Evolutionary conservation across 2,113 vertebrate genomes (phyloP).

Genomic region (Cyprinodon brontotheroides): DNA sequence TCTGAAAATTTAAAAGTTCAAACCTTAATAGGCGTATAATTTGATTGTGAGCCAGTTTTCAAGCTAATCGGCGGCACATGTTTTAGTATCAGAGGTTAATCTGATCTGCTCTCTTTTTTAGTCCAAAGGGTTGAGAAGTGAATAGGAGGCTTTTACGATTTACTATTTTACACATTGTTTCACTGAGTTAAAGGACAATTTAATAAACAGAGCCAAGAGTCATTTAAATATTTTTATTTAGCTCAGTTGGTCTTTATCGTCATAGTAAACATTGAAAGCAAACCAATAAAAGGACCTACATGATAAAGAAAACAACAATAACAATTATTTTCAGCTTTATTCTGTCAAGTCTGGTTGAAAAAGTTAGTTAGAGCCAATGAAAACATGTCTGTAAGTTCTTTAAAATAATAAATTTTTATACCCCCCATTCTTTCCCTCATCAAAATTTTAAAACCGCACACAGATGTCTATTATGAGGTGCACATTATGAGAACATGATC

Average conservation of each 20-base stretch:
- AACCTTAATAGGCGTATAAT: not conserved
- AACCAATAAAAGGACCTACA: not conserved
- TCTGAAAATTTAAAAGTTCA: not conserved
- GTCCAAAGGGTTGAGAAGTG: conserved; percentile 6
- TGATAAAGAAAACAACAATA: not conserved
- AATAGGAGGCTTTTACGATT: not conserved
- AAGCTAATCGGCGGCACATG: conserved; percentile 41
- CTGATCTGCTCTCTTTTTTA: not conserved
- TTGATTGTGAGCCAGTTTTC: conserved; percentile 2
- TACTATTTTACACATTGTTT: not conserved
- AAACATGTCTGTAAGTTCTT: not conserved
- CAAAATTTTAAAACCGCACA: not conserved
- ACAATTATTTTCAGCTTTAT: not conserved
- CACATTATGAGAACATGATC: not conserved
- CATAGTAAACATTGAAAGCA: not conserved
- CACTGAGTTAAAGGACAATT: conserved; percentile 1
- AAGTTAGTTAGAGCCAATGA: not conserved
- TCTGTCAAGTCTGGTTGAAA: not conserved
- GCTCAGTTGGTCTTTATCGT: not conserved
- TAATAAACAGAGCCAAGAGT: not conserved
- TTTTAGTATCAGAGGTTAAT: not conserved
- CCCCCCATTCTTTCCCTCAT: not conserved
- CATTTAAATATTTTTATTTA: not conserved
- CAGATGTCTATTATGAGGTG: not conserved
- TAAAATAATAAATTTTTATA: not conserved